Evolutionary conservation across 2,113 vertebrate species (phyloP), one percentile per base, ranked within the genome.

Genomic region (Sapayoa aenigma): DNA sequence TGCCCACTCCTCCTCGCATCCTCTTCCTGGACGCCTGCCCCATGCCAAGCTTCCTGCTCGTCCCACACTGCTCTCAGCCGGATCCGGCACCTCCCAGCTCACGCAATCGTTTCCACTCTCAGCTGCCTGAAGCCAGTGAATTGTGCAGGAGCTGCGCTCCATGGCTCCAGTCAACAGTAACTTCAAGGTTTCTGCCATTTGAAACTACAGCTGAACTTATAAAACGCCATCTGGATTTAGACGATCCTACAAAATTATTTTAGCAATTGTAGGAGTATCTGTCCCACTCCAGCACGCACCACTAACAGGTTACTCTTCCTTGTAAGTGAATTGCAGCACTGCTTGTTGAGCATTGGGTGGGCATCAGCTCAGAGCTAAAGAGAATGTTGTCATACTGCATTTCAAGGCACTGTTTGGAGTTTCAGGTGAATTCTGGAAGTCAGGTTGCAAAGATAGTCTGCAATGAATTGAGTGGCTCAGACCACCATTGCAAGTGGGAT

Each of bases 11-110:
- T 94, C 62, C 77, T 83, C 2, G 0, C 55, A 46, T 76, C 87
- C 89, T 30, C 75, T 77, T 83, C 89, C 96, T 91, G 89, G 82
- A 47, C 0, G 6, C 22, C 77, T 84, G 66, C 93, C 93, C 93
- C 93, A 89, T 7, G 1, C 74, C 67, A 68, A 1, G 14, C 50
- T 95, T 97, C 95, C 94, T 95, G 77, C 74, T 76, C 71, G 0
- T 81, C 94, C 93, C 87, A 89, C 81, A 16, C 18, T 1, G 55
- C 80, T 91, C 81, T 19, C 1, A 0, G 81, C 44, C 11, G 6
- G 77, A 96, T 82, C 78, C n/a, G 0, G 82, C 53, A 4, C 62
- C 90, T 96, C 90, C 87, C 24, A 1, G 50, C 27, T 87, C 94
- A 76, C 21, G 2, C 89, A 84, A 76, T 50, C 49, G 0, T 82